Evolutionary conservation across 2,797 vertebrate genomes (phyloP), one percentile per base, ranked within the genome.

Genomic region (Falco concolor): DNA sequence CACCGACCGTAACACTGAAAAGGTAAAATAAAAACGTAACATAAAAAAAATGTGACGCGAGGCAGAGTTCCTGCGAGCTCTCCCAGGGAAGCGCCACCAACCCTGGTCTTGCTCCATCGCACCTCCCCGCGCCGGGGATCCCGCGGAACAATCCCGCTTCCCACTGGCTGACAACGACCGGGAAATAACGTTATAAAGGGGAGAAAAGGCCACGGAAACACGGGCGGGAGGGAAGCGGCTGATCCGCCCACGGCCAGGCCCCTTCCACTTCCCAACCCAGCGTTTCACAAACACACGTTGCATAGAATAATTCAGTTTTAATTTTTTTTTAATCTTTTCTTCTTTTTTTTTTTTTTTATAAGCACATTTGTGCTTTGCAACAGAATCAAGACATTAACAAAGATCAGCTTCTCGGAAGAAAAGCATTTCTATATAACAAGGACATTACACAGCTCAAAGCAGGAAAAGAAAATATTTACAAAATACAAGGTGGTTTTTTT

Each of bases 401-500:
- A 98, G 98, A 98, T 98, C 98, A 98, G 98, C 98, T 98, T 98
- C 97, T 98, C 98, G 97, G 98, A 98, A 98, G 98, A 98, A 98
- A 98, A 98, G 98, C 98, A 89, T 98, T 98, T 98, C 98, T 98
- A 98, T 98, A 98, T 98, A 98, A 98, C 98, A 98, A 98, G 98
- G 98, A 98, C 98, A 98, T 98, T 98, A 98, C 98, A 98, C 98
- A 98, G 98, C 98, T 98, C 97, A 98, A 98, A 98, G 98, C 98
- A 98, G 97, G 98, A 98, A 98, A 98, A 98, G 97, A 98, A 98
- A 98, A 98, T 98, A 98, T 98, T 98, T 98, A 98, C 98, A 98
- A 98, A 98, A 98, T 98, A 98, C 98, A 98, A 98, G 97, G 92
- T 95, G 93, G 92, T 94, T 89, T 87, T 97, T 96, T 96, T 95